These are phyloP conservation scores for Vespertilio murinus DNA, from an alignment of 2,797 vertebrate species.

Conservation along the genomic window DNA sequence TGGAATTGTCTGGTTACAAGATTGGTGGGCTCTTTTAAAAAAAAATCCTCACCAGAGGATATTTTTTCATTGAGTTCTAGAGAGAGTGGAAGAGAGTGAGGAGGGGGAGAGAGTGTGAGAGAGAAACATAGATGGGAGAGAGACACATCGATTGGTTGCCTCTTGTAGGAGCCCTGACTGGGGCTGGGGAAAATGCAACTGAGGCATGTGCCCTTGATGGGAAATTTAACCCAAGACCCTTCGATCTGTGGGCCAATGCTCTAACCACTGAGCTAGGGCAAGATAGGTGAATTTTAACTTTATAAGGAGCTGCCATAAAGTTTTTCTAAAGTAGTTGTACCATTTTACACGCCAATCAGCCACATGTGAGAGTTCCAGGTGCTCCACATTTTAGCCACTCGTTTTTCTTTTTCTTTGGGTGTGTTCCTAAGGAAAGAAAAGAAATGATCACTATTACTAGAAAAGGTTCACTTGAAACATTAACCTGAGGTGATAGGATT, in stretches of 20 bases:
- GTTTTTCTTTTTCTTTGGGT: not conserved
- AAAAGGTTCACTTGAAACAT: slow-evolving; percentile 34
- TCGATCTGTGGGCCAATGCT: too few species aligned
- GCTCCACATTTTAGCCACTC: not conserved
- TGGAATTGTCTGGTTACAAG: not conserved
- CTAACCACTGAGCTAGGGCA: too few species aligned
- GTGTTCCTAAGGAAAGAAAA: slow-evolving; percentile 45
- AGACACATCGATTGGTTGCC: too few species aligned
- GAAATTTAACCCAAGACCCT: too few species aligned
- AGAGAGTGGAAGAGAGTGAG: too few species aligned
- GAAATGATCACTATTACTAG: not conserved
- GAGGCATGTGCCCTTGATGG: too few species aligned
- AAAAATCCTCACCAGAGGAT: too few species aligned
- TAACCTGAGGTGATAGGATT: slow-evolving; percentile 25
- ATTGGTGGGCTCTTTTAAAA: not conserved
- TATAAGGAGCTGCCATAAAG: not conserved
- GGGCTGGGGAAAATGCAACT: too few species aligned
- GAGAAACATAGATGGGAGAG: too few species aligned
- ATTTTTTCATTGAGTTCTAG: too few species aligned
- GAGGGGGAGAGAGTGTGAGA: too few species aligned
- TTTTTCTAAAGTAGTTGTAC: not conserved
- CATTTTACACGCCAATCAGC: not conserved
- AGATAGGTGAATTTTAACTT: slow-evolving; percentile 2
- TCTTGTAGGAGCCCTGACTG: too few species aligned
- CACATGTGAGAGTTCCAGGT: not conserved